Conservation (phyloP, 2,113 vertebrate genomes). For the Perca flavescens region DNA sequence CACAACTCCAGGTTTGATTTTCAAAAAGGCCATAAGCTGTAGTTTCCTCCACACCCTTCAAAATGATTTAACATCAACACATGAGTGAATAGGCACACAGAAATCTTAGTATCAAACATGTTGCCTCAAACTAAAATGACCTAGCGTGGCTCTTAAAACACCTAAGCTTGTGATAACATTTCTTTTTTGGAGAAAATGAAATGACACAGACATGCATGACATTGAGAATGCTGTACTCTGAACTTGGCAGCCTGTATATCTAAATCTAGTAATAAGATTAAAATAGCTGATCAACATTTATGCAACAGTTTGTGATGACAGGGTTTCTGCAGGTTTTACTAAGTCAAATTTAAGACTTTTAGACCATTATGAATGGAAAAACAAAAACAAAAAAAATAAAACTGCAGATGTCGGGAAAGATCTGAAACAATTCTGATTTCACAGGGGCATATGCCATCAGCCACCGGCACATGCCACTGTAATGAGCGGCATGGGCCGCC, state of each 20-base stretch:
- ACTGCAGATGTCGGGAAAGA: too few species aligned
- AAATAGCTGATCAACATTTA: not conserved
- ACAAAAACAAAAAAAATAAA: too few species aligned
- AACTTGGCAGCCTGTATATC: not conserved
- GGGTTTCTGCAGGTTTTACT: too few species aligned
- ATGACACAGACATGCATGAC: not conserved
- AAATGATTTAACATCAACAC: conserved; percentile 29
- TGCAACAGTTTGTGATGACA: not conserved
- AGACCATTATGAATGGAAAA: too few species aligned
- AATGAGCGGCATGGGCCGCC: too few species aligned
- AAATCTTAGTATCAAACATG: conserved; percentile 19
- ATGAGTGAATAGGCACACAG: conserved; percentile 6
- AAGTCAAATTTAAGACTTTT: too few species aligned
- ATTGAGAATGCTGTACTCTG: not conserved
- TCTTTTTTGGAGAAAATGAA: not conserved
- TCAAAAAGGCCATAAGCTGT: conserved; percentile 20
- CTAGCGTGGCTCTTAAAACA: not conserved
- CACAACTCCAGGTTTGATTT: conserved; percentile 15
- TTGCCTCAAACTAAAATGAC: conserved; percentile 39
- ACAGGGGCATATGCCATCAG: too few species aligned
- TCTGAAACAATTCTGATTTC: too few species aligned
- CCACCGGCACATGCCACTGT: too few species aligned
- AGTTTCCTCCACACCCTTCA: conserved; percentile 40
- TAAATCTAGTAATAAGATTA: conserved; percentile 4
- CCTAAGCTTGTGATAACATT: not conserved